Base-by-base conservation (phyloP, 1,140 invertebrate species). In the Caenorhabditis remanei region DNA sequence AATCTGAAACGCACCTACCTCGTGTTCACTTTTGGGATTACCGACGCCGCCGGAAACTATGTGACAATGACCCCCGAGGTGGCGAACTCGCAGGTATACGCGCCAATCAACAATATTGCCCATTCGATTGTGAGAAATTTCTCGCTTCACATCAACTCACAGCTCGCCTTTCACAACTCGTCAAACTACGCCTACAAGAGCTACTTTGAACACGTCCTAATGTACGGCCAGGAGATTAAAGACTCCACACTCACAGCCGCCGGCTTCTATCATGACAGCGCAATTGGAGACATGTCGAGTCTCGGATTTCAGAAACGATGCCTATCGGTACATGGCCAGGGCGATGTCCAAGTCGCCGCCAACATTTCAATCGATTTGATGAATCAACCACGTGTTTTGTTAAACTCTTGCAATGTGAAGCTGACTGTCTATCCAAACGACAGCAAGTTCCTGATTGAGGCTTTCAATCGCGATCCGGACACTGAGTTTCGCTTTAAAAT, bases 101-200 rank as follows among this genome's bases (percentile, higher is more conserved):
- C 61, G 5, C 61, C 61, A 63, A 63, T 63, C n/a, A 63, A 63
- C 24, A 63, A 63, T 40, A 63, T 63, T 63, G 61, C 61, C 16
- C 61, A 63, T 21, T 63, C 61, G 8, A 63, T 63, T 32, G 24
- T 63, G 5, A 63, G 32, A 63, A 63, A 63, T 32, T 63, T 32
- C 24, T 7, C 61, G 7, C 61, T 63, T 2, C 61, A 63, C 24
- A 32, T 63, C 6, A 63, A 63, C 32, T 63, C 61, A 32, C 61
- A 63, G 16, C 14, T 63, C 6, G 61, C 61, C 6, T 63, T 32
- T 63, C 61, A 63, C 24, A 63, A 63, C 24, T 63, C 61, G n/a
- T 63, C 61, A 63, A 63, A 63, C 14, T 63, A 63, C 32, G 55
- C 55, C 4, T 58, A 58, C 55, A 58, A 58, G 55, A 19, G 8